Evolutionary conservation across 2,113 vertebrate species (phyloP).

Genomic region (Myodes glareolus): DNA sequence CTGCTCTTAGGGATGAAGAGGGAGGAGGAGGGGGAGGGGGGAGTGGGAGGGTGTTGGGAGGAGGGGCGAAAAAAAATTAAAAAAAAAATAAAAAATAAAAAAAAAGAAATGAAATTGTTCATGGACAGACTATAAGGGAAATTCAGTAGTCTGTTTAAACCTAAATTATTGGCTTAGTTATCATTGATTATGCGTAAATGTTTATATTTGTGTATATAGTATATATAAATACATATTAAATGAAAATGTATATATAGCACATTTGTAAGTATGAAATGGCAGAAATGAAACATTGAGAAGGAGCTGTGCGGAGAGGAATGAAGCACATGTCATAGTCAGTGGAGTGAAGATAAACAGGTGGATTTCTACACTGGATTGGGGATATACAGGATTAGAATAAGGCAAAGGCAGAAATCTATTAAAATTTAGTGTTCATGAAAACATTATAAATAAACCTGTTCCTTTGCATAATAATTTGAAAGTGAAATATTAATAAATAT

Average conservation of each 20-base stretch:
- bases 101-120: neutral
- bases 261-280: neutral
- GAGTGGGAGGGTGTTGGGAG: too few relatives aligned
- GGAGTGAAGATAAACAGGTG: neutral
- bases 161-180: neutral
- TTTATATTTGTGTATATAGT: neutral
- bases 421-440: too few relatives aligned
- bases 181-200: neutral
- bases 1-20: too few relatives aligned
- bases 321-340: too few relatives aligned
- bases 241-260: neutral
- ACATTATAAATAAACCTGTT: neutral
- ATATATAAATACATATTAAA: neutral
- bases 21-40: too few relatives aligned
- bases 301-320: neutral
- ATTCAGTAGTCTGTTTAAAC: neutral
- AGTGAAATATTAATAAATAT: neutral
- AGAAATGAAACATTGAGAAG: rapidly evolving
- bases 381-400: too few relatives aligned
- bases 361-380: neutral
- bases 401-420: too few relatives aligned
- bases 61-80: too few relatives aligned
- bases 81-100: too few relatives aligned
- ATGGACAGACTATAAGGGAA: neutral
- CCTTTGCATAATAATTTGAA: neutral